Base-by-base conservation (phyloP, 2,888 invertebrate species). In the Tholera decimalis region DNA sequence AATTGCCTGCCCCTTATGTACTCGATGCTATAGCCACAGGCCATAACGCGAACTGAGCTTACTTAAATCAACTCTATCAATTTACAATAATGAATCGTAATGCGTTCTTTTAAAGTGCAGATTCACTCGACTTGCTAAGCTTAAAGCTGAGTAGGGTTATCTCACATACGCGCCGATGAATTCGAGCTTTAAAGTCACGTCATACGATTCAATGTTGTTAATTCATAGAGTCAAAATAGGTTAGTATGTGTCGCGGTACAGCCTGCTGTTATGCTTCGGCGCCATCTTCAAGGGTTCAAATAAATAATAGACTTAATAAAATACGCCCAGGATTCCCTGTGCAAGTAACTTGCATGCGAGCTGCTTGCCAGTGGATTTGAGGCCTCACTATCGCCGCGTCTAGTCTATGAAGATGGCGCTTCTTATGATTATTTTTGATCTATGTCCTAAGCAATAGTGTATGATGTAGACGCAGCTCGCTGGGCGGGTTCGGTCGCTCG, bases 401-500 rank as follows among this genome's bases (percentile, higher is more conserved):
- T 35, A 13, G 35, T 6, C 15, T 15, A 15, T 35, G 35, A 15
- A 35, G 15, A 35, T 35, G 15, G 3, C 35, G 35, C 35, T 35
- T 2, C 15, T 15, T 2, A 33, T 4, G 18, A 13, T 13, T 0
- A 33, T 9, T 13, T 18, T 5, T 1, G 28, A 54, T n/a, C 33
- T n/a, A 20, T 35, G 5, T 11, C 35, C 39, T 66, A 28, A 72
- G 60, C 6, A 44, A 66, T 0, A 0, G 0, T 22, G 54, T 60
- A 8, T 30, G 59, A 11, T 54, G 39, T 96, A 98, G 98, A 92
- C 97, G 98, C 85, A 98, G 98, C 79, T 98, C 98, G 56, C 97
- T 98, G 85, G 98, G 98, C 79, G 98, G 98, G 30, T 98, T 98
- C 92, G 98, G 98, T 86, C 97, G 98, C 61, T 97, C 97, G 74